Evolutionary conservation across 2,113 vertebrate species (phyloP).

Genomic region (Chauna torquata): DNA sequence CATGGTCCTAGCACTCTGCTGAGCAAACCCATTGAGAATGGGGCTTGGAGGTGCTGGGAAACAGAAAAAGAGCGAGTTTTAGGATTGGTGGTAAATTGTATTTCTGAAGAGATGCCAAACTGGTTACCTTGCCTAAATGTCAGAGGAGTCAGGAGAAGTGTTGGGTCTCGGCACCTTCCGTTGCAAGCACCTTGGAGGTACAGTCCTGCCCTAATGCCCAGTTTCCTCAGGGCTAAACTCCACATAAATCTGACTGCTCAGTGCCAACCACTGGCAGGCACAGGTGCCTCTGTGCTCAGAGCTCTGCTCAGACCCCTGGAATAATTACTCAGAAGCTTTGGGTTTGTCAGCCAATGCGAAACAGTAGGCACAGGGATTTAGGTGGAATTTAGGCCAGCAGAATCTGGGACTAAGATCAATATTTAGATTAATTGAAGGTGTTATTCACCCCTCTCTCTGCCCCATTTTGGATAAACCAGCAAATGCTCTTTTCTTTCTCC

Average conservation of each 20-base stretch:
- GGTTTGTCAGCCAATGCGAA: background rate
- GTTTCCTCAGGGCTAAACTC: background rate
- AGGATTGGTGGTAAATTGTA: background rate
- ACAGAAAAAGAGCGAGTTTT: background rate
- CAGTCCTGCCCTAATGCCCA: background rate
- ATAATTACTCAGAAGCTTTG: constrained; percentile 5
- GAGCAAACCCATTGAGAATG: background rate
- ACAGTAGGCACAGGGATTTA: background rate
- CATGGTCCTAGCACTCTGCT: background rate
- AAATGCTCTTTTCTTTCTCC: background rate
- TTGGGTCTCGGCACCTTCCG: background rate
- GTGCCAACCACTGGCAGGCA: background rate
- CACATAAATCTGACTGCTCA: background rate
- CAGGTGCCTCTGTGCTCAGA: background rate
- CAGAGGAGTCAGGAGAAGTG: background rate
- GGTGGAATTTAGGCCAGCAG: constrained; percentile 21
- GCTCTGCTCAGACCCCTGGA: background rate
- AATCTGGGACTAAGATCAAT: constrained; percentile 30
- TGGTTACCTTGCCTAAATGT: background rate
- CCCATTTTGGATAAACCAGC: constrained; percentile 6
- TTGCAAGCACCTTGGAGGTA: background rate
- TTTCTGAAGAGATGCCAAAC: background rate
- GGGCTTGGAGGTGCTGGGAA: background rate
- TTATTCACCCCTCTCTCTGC: background rate
- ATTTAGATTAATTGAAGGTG: constrained; percentile 17